A percentile compares a stretch with the other conserved stretches of the same genome.
phyloP scores from a whole-genome alignment of 2,113 vertebrate genomes.

The Microcebus tavaratra region DNA sequence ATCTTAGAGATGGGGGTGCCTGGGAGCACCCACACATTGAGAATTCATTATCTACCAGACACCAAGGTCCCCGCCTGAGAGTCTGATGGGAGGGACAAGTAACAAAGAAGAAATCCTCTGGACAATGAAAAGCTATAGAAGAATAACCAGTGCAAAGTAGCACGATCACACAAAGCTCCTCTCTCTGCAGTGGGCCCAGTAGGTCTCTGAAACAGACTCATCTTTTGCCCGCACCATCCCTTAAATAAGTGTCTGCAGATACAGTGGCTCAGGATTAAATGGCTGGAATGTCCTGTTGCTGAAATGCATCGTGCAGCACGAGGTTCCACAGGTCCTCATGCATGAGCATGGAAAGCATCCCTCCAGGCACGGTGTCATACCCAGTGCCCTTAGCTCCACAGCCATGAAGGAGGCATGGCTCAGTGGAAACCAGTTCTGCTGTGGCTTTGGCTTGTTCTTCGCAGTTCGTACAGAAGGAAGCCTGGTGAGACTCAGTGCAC shows the following conservation, averaged over 20 bases:
- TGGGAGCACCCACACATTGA: not conserved
- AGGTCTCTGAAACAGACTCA: not conserved
- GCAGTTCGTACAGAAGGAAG: not conserved
- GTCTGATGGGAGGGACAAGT: not conserved
- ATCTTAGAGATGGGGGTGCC: not conserved
- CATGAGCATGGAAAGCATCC: fast-evolving
- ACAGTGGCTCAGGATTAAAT: not conserved
- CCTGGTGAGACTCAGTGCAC: fast-evolving
- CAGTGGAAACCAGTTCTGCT: not conserved
- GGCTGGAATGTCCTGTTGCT: not conserved
- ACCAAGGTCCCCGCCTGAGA: not conserved
- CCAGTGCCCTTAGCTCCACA: not conserved
- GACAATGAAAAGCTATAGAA: not conserved
- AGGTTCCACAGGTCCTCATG: not conserved
- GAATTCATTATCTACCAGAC: not conserved
- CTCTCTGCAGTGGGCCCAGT: too few relatives aligned
- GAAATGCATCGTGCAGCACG: fast-evolving
- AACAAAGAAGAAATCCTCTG: not conserved
- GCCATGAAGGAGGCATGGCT: not conserved
- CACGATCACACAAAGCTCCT: not conserved
- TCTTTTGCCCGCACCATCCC: not conserved
- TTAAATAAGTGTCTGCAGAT: not conserved
- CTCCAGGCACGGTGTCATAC: not conserved
- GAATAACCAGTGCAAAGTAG: not conserved
- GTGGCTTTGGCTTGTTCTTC: not conserved